A percentile compares a stretch with the other conserved stretches of the same genome.
phyloP scores from a whole-genome alignment of 2,888 invertebrate species.

The Germaria angustata region DNA sequence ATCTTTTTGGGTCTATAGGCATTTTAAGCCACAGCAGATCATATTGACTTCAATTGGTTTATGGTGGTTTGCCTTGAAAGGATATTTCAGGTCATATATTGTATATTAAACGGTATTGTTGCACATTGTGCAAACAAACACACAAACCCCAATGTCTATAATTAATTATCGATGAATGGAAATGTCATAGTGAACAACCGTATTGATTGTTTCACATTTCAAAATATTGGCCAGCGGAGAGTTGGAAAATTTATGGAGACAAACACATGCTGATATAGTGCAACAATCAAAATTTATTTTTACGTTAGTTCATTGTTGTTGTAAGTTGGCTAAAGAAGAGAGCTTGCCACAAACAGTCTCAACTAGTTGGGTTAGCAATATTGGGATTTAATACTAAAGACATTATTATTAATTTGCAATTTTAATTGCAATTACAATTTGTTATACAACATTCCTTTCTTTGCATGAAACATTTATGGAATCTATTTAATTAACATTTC shows the following conservation, averaged over 20 bases:
- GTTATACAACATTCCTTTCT: constrained; percentile 47
- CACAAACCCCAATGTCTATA: constrained; percentile 6
- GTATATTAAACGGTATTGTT: constrained; percentile 51
- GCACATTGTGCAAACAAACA: background rate
- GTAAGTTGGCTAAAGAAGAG: background rate
- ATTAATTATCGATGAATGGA: constrained; percentile 50
- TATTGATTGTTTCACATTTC: constrained; percentile 32
- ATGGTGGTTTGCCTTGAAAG: constrained; percentile 63
- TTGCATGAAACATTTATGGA: constrained; percentile 22
- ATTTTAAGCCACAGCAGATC: background rate
- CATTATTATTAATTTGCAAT: constrained; percentile 46
- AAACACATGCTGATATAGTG: background rate
- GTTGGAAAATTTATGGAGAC: background rate
- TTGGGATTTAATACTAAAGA: constrained; percentile 26
- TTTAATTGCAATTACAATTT: constrained; percentile 45
- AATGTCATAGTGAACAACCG: constrained; percentile 20
- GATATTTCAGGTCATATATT: constrained; percentile 52
- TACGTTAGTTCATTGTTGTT: background rate
- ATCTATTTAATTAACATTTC: constrained; percentile 37
- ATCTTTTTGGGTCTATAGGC: constrained; percentile 17
- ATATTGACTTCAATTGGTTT: background rate
- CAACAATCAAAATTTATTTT: constrained; percentile 28
- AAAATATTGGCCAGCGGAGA: constrained; percentile 37
- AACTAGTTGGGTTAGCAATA: background rate
- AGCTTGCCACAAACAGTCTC: constrained; percentile 16